Conservation (phyloP, 2,888 invertebrate species). For the Anoncus sp. region DNA sequence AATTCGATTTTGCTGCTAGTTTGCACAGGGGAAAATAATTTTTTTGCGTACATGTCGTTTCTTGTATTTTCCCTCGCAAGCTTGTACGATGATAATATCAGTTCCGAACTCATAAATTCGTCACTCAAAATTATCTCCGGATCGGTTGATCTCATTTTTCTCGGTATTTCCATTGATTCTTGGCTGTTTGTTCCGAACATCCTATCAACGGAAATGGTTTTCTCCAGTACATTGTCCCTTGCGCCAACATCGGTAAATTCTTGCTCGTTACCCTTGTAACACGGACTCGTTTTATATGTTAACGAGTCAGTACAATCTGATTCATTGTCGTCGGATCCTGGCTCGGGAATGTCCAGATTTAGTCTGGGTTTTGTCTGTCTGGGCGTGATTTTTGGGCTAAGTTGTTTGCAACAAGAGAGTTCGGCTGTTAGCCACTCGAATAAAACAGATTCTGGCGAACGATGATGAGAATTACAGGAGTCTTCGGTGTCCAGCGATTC, state of each 20-base stretch:
- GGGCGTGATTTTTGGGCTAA: slow-evolving; percentile 72
- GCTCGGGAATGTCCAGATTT: slow-evolving; percentile 71
- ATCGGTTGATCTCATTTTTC: neutral
- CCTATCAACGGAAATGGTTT: slow-evolving; percentile 42
- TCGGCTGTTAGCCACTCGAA: slow-evolving; percentile 62
- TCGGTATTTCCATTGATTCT: neutral
- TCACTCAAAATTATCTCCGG: neutral
- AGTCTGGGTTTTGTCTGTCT: slow-evolving; percentile 64
- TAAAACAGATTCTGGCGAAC: slow-evolving; percentile 72
- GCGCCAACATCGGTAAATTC: neutral
- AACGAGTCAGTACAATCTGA: slow-evolving; percentile 41
- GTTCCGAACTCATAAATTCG: neutral
- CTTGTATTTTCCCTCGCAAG: neutral
- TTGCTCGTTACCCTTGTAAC: neutral
- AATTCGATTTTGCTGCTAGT: neutral
- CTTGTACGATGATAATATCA: neutral
- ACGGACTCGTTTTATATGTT: slow-evolving; percentile 12
- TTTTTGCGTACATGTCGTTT: neutral
- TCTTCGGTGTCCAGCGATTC: neutral
- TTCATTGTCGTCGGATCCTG: slow-evolving; percentile 56
- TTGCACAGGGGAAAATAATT: too few species aligned
- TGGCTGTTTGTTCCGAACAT: neutral
- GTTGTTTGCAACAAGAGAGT: slow-evolving; percentile 63
- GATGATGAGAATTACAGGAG: slow-evolving; percentile 30
- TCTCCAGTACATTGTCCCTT: slow-evolving; percentile 31